These are phyloP conservation scores for Galbula dea DNA, from an alignment of 2,113 vertebrate genomes.

Conservation along the genomic window DNA sequence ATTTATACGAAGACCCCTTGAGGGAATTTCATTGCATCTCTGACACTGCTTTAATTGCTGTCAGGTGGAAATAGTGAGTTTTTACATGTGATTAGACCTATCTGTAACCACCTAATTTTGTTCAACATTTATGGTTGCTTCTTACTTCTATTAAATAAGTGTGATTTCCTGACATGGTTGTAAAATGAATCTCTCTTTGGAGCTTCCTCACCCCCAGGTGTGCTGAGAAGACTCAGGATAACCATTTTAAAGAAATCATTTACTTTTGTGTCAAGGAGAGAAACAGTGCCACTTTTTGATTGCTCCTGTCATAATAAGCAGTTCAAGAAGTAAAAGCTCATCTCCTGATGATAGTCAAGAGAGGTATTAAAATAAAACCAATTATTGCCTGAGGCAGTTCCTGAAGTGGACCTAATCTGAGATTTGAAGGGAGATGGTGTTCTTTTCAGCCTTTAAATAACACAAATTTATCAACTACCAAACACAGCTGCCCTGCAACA, in stretches of 20 bases:
- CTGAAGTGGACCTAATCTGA: not conserved
- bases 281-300: not conserved
- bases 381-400: not conserved
- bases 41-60: conserved; percentile 25
- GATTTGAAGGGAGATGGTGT: not conserved
- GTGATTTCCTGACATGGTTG: not conserved
- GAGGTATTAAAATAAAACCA: not conserved
- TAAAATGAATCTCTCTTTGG: not conserved
- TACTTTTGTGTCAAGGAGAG: not conserved
- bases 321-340: not conserved
- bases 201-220: not conserved
- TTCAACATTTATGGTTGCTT: not conserved
- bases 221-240: not conserved
- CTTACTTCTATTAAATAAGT: not conserved
- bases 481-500: not conserved
- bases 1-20: not conserved
- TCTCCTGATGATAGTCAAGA: not conserved
- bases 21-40: conserved; percentile 15
- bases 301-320: not conserved
- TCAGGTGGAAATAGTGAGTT: conserved; percentile 14
- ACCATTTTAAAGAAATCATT: not conserved
- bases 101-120: conserved; percentile 31
- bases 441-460: not conserved
- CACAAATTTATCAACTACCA: not conserved
- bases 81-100: not conserved